Evolutionary conservation across 1,140 invertebrate genomes (phyloP).

Genomic region (Temnothorax longispinosus): DNA sequence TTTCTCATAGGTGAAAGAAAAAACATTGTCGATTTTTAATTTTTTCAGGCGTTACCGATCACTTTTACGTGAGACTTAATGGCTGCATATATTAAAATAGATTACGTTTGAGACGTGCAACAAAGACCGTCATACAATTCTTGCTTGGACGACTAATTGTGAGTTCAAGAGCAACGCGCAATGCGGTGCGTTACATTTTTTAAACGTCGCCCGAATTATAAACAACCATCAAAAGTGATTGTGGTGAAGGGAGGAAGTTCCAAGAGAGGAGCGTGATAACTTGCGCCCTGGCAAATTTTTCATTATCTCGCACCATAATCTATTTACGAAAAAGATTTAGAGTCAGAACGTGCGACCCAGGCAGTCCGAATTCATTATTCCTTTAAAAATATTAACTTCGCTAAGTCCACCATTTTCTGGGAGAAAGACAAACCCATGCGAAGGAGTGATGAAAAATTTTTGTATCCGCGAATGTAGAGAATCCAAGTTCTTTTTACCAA

Average conservation of each 20-base stretch:
- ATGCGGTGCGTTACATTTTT: background rate
- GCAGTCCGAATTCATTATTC: constrained; percentile 73
- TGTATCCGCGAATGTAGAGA: background rate
- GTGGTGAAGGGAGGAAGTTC: constrained; percentile 33
- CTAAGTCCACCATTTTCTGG: constrained; percentile 48
- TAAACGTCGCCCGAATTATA: constrained; percentile 27
- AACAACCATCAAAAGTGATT: background rate
- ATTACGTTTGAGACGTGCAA: background rate
- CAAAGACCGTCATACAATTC: too few relatives aligned
- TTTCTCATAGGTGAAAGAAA: background rate
- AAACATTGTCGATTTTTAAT: background rate
- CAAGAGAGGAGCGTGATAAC: constrained; percentile 59
- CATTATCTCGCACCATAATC: constrained; percentile 74
- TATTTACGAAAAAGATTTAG: constrained; percentile 76
- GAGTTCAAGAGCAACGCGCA: background rate
- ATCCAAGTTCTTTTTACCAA: background rate
- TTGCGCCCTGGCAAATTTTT: constrained; percentile 71
- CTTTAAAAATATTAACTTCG: constrained; percentile 77
- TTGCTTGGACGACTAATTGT: background rate
- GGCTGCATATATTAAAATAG: background rate
- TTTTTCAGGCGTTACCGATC: background rate
- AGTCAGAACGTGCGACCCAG: constrained; percentile 62
- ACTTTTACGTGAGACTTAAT: background rate
- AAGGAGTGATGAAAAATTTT: constrained; percentile 63
- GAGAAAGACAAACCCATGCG: constrained; percentile 57